Conservation (phyloP, 2,113 vertebrate genomes). For the Dolichotis patagonum region DNA sequence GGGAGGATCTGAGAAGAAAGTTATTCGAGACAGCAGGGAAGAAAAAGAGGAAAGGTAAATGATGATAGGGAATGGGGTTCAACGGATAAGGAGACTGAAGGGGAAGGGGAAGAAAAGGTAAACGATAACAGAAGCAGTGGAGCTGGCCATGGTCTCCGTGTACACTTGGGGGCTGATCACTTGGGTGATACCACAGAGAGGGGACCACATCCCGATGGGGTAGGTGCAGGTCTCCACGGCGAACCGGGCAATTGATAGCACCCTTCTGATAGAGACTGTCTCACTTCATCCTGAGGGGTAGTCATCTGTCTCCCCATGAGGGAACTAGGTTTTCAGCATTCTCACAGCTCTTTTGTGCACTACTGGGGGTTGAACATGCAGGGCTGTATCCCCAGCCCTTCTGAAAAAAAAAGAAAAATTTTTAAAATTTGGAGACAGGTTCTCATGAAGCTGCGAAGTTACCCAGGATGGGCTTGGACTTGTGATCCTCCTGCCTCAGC, state of each 20-base stretch:
- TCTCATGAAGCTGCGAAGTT: background rate
- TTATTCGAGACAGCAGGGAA: background rate
- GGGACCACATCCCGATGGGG: accelerated
- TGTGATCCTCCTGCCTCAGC: background rate
- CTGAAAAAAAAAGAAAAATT: background rate
- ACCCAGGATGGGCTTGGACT: background rate
- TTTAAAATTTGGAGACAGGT: background rate
- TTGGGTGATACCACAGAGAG: background rate
- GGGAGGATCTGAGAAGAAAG: background rate
- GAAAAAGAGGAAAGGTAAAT: background rate
- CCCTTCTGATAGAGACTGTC: background rate
- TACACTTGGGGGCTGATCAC: too few species aligned
- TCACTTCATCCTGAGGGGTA: background rate
- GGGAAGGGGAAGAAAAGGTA: background rate
- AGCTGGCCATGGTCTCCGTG: background rate
- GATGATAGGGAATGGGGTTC: too few species aligned
- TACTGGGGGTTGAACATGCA: background rate
- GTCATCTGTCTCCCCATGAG: background rate
- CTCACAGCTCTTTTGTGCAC: background rate
- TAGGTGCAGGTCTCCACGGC: accelerated
- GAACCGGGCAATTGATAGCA: accelerated
- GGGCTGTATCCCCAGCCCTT: background rate
- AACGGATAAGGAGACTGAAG: background rate
- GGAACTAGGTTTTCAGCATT: background rate
- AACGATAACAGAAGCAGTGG: background rate